These are phyloP conservation scores for Archocentrus centrarchus DNA, from an alignment of 2,113 vertebrate genomes.

Conservation along the genomic window DNA sequence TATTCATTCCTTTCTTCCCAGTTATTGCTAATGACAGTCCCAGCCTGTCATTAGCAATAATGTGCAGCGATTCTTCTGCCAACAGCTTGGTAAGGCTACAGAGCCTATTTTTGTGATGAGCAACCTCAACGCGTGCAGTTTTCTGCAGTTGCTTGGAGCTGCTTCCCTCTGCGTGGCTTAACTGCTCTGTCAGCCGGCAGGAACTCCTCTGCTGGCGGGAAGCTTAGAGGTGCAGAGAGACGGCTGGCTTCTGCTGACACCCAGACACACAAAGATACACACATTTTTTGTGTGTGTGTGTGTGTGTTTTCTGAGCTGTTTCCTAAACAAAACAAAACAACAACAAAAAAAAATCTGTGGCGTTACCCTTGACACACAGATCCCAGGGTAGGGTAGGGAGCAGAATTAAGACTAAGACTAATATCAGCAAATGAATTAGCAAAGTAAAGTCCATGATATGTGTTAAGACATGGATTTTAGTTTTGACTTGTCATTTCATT, in stretches of 20 bases:
- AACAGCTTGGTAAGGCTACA: conserved; percentile 49
- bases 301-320: conserved; percentile 3
- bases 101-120: conserved; percentile 53
- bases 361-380: neutral
- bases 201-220: conserved; percentile 26
- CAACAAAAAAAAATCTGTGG: neutral
- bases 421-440: neutral
- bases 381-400: neutral
- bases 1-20: conserved; percentile 21
- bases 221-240: conserved; percentile 48
- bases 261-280: neutral
- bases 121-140: conserved; percentile 35
- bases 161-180: conserved; percentile 54
- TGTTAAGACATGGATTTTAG: neutral
- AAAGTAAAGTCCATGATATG: neutral
- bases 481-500: neutral
- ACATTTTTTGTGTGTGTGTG: neutral
- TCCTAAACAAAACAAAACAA: neutral
- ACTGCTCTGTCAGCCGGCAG: conserved; percentile 51
- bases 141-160: conserved; percentile 27
- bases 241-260: conserved; percentile 20
- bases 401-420: neutral
- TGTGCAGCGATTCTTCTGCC: conserved; percentile 37
- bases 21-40: neutral
- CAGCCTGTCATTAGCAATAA: conserved; percentile 50